Conservation (phyloP, 2,113 vertebrate genomes). For the Symphodus melops region DNA sequence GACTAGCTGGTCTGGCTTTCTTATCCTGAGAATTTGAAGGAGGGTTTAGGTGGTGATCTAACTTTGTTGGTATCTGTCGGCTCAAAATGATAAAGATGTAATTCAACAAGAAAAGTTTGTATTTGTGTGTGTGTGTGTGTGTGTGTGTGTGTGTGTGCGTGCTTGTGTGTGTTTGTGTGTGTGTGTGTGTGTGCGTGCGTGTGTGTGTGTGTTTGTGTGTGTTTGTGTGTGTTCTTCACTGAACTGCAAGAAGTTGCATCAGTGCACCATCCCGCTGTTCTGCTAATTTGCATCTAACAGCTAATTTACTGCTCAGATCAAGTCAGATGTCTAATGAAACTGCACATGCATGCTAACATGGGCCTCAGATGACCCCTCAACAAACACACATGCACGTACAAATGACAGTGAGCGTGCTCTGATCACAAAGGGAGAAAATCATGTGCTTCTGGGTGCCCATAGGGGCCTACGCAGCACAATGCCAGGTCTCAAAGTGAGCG, state of each 20-base stretch:
- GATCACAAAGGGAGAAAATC: slow-evolving; percentile 37
- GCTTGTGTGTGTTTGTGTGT: not conserved
- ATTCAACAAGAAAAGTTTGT: not conserved
- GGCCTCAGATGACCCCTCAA: slow-evolving; percentile 47
- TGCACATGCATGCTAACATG: slow-evolving; percentile 47
- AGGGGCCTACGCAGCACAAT: slow-evolving; percentile 27
- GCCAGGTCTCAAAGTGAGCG: slow-evolving; percentile 40
- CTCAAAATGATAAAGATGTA: not conserved
- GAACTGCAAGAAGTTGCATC: slow-evolving; percentile 62
- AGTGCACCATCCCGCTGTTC: slow-evolving; percentile 25
- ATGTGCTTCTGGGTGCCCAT: slow-evolving; percentile 30
- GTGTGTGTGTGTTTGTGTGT: slow-evolving; percentile 3
- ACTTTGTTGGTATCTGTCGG: slow-evolving; percentile 2
- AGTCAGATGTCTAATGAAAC: slow-evolving; percentile 68
- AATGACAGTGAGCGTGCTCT: slow-evolving; percentile 14
- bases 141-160: not conserved
- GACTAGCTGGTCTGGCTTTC: slow-evolving; percentile 20
- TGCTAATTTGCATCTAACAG: slow-evolving; percentile 60
- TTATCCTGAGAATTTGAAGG: not conserved
- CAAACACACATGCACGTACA: slow-evolving; percentile 1
- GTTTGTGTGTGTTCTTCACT: slow-evolving; percentile 42
- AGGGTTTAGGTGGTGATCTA: slow-evolving; percentile 28
- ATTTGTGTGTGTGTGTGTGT: no score
- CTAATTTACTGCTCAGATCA: slow-evolving; percentile 69
- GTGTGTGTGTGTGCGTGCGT: not conserved